These are phyloP conservation scores for Macaria notata DNA, from an alignment of 2,888 invertebrate genomes.

Conservation along the genomic window DNA sequence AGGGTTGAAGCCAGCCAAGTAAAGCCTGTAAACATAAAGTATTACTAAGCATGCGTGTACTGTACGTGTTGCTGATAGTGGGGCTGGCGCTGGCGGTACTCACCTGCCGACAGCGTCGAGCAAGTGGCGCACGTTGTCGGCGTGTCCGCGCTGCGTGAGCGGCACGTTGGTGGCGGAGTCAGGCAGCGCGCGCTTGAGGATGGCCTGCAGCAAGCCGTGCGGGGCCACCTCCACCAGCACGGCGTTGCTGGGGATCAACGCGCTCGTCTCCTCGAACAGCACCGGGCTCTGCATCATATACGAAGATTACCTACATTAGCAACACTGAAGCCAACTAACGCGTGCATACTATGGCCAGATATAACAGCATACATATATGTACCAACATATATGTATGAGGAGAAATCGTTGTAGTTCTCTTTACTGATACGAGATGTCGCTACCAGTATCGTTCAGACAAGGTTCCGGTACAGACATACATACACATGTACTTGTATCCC, in stretches of 20 bases:
- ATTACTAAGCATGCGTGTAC: background rate
- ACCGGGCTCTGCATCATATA: constrained; percentile 78
- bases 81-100: constrained; percentile 35
- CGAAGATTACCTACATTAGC: background rate
- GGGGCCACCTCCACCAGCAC: constrained; percentile 94
- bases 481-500: no score
- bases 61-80: no score
- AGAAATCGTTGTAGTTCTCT: no score
- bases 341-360: background rate
- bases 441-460: no score
- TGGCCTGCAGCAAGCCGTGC: constrained; percentile 93
- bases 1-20: constrained; percentile 87
- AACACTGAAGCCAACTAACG: background rate
- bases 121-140: constrained; percentile 81
- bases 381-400: no score
- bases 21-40: constrained; percentile 79
- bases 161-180: constrained; percentile 85
- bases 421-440: no score
- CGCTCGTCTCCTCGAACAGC: constrained; percentile 90
- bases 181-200: constrained; percentile 88
- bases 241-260: constrained; percentile 89
- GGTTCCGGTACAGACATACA: no score
- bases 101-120: constrained; percentile 85
- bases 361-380: no score
- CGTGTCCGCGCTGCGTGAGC: constrained; percentile 86